These are phyloP conservation scores for Esox lucius DNA, from an alignment of 2,797 vertebrate species.

Conservation along the genomic window DNA sequence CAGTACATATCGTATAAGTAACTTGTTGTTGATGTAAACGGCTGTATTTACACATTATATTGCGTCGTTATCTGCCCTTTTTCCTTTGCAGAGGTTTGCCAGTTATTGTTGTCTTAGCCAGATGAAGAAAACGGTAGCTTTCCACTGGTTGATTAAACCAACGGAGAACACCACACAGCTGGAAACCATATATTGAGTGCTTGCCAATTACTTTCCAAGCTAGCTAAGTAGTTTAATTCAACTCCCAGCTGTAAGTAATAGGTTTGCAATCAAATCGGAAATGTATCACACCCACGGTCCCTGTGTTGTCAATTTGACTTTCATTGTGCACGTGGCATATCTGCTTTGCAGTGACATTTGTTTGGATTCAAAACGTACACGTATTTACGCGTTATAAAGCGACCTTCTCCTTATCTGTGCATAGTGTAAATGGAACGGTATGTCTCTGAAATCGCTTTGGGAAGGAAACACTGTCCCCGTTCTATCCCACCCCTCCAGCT, in stretches of 20 bases:
- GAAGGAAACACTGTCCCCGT: constrained; percentile 68
- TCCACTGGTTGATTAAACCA: not conserved
- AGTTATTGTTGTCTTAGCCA: not conserved
- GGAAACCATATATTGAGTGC: not conserved
- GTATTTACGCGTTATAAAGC: not conserved
- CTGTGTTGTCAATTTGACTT: not conserved
- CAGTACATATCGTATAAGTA: not conserved
- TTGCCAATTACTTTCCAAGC: not conserved
- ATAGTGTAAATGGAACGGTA: constrained; percentile 6
- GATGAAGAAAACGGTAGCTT: not conserved
- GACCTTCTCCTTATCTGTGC: not conserved
- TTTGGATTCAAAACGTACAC: not conserved
- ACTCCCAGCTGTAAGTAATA: not conserved
- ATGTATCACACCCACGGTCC: constrained; percentile 64
- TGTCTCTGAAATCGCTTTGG: constrained; percentile 45
- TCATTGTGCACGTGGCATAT: constrained; percentile 63
- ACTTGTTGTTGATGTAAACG: not conserved
- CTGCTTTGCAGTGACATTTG: constrained; percentile 14
- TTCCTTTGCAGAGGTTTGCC: not conserved
- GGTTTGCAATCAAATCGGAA: not conserved
- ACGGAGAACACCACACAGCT: not conserved
- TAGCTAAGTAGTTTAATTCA: not conserved
- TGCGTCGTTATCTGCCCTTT: not conserved
- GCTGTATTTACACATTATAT: not conserved
- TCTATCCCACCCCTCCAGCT: constrained; percentile 66